Conservation (phyloP, 2,888 invertebrate species). For the Cryptus viduatorius region DNA sequence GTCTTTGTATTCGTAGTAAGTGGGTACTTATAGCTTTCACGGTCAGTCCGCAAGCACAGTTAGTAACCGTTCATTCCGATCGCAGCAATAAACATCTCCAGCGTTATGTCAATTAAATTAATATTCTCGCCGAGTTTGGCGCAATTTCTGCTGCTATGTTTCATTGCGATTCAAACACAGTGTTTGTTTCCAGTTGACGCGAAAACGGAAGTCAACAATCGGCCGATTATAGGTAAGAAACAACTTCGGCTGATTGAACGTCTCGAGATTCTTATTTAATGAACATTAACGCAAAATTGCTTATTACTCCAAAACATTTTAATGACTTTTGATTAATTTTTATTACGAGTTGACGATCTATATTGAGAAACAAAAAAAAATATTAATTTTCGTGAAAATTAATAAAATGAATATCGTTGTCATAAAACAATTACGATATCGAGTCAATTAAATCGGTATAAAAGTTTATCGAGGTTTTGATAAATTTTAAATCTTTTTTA, state of each 20-base stretch:
- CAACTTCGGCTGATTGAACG: not conserved
- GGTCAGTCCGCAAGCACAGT: not conserved
- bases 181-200: slow-evolving; percentile 62
- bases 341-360: not conserved
- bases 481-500: no score
- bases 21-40: slow-evolving; percentile 1
- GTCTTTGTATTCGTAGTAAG: not conserved
- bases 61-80: not conserved
- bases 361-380: not conserved
- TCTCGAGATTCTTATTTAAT: not conserved
- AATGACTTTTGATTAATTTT: not conserved
- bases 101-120: slow-evolving; percentile 35
- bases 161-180: slow-evolving; percentile 42
- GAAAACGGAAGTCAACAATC: slow-evolving; percentile 54
- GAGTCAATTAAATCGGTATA: no score
- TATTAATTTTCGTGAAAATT: no score
- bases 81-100: slow-evolving; percentile 2
- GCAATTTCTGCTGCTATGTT: slow-evolving; percentile 22
- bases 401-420: no score
- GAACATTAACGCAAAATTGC: not conserved
- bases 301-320: not conserved
- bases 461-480: no score
- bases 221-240: slow-evolving; percentile 73
- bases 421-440: no score
- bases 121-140: slow-evolving; percentile 21